A percentile compares a stretch with the other conserved stretches of the same genome.
phyloP scores from a whole-genome alignment of 2,888 invertebrate species.

The Gari tellinella region DNA sequence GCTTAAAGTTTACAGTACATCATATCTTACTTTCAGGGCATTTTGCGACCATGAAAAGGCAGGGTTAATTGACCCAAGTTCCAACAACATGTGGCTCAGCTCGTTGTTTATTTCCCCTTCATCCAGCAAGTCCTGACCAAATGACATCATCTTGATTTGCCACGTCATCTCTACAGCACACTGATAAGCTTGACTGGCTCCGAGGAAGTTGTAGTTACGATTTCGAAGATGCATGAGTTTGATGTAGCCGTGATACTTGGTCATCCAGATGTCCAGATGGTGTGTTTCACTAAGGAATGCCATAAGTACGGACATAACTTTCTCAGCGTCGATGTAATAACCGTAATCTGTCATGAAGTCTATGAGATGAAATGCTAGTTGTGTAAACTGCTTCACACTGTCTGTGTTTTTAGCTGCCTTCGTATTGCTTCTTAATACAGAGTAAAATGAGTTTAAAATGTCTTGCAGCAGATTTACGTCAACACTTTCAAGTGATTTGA shows the following conservation, averaged over 20 bases:
- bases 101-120: conserved; percentile 72
- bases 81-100: conserved; percentile 73
- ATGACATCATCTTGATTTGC: conserved; percentile 80
- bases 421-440: conserved; percentile 67
- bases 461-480: conserved; percentile 72
- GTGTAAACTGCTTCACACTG: conserved; percentile 70
- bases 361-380: conserved; percentile 71
- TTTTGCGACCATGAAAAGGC: conserved; percentile 75
- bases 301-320: conserved; percentile 67
- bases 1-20: too few relatives aligned
- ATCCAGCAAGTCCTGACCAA: conserved; percentile 76
- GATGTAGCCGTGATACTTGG: conserved; percentile 74
- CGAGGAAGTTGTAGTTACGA: conserved; percentile 71
- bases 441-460: conserved; percentile 68
- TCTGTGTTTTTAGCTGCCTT: conserved; percentile 64
- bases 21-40: conserved; percentile 72
- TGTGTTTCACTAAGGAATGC: conserved; percentile 71
- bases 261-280: conserved; percentile 75
- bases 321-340: conserved; percentile 70
- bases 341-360: conserved; percentile 76
- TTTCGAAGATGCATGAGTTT: conserved; percentile 77
- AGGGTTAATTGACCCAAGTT: conserved; percentile 76
- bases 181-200: conserved; percentile 72
- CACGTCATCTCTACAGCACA: conserved; percentile 72
- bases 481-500: conserved; percentile 64